Evolutionary conservation across 1,140 invertebrate genomes (phyloP), one percentile per base, ranked within the genome.

Genomic region (Teleogryllus occipitalis): DNA sequence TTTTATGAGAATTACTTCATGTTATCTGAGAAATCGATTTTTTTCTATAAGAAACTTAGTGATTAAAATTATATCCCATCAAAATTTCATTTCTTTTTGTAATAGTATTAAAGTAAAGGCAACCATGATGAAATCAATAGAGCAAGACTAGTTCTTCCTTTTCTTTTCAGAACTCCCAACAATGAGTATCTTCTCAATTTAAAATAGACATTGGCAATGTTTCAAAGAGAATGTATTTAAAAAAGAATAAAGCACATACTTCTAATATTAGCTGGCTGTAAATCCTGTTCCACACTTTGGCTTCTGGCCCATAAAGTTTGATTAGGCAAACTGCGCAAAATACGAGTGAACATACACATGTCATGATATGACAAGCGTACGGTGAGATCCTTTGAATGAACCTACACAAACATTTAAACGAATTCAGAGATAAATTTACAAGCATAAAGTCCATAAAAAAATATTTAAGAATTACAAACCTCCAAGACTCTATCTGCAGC

Each of bases 291-390:
- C 5, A 74, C 72, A 46, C 81, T 84, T 84, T 82, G 87, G 88
- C 86, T 81, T 89, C 78, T 81, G 79, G 90, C 90, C 49, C 87
- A 86, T 0, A 91, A 85, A 8, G 93, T 92, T 84, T 97, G 95
- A 81, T 92, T 92, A 0, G 95, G 94, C 76, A 98, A 85, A 0
- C 95, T 96, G 81, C 95, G 92, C 74, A 98, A 85, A 88, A 99
- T 97, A 82, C 94, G 89, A 0, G 92, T 87, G 84, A 98, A 98
- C 90, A 98, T 95, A 78, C 93, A 92, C 83, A 98, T 93, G 85
- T 99, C 97, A 84, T 97, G 93, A 83, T 98, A 99, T 0, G 96
- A 98, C 3, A 99, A 84, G 7, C 97, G 90, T 8, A 98, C 89
- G 84, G 92, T 96, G 39, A 98, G 85, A n/a, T 93, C 91, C 46